A percentile compares a stretch with the other conserved stretches of the same genome.
phyloP scores from a whole-genome alignment of 2,888 invertebrate genomes.

The Tethea ocularis region DNA sequence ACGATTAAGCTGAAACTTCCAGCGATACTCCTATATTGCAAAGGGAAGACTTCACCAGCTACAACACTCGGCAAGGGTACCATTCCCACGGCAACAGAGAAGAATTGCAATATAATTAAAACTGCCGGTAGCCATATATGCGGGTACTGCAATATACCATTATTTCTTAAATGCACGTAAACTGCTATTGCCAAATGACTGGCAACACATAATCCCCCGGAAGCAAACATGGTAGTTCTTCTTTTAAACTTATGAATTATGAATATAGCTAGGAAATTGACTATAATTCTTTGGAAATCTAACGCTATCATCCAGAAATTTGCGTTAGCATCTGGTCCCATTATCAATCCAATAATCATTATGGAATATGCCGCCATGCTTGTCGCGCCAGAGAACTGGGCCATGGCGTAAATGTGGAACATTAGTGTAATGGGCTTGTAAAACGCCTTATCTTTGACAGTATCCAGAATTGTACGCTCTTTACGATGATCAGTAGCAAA shows the following conservation, averaged over 20 bases:
- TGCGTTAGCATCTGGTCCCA: slow-evolving; percentile 81
- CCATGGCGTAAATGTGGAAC: slow-evolving; percentile 81
- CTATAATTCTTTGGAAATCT: slow-evolving; percentile 82
- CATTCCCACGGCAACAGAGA: slow-evolving; percentile 79
- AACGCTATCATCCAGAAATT: slow-evolving; percentile 85
- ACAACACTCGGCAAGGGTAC: slow-evolving; percentile 86
- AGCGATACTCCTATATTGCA: slow-evolving; percentile 82
- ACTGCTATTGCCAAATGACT: slow-evolving; percentile 77
- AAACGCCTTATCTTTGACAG: slow-evolving; percentile 70
- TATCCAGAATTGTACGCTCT: slow-evolving; percentile 13
- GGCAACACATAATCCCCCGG: slow-evolving; percentile 78
- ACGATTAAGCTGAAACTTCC: slow-evolving; percentile 83
- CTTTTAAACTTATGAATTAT: slow-evolving; percentile 81
- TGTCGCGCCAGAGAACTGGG: slow-evolving; percentile 86
- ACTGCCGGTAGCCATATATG: slow-evolving; percentile 66
- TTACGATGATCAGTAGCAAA: slow-evolving; percentile 3
- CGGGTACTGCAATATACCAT: slow-evolving; percentile 40
- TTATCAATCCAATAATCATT: slow-evolving; percentile 76
- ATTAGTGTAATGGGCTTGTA: slow-evolving; percentile 82
- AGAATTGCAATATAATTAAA: slow-evolving; percentile 75
- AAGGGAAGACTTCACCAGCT: slow-evolving; percentile 86
- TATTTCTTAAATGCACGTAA: slow-evolving; percentile 50
- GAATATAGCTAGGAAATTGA: slow-evolving; percentile 81
- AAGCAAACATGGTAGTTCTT: slow-evolving; percentile 81
- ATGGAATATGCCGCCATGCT: slow-evolving; percentile 86